Percentiles rank a stretch among this genome's conserved stretches.
Evolutionary conservation across 2,113 vertebrate genomes (phyloP).

Genomic region (Dissostichus mawsoni): DNA sequence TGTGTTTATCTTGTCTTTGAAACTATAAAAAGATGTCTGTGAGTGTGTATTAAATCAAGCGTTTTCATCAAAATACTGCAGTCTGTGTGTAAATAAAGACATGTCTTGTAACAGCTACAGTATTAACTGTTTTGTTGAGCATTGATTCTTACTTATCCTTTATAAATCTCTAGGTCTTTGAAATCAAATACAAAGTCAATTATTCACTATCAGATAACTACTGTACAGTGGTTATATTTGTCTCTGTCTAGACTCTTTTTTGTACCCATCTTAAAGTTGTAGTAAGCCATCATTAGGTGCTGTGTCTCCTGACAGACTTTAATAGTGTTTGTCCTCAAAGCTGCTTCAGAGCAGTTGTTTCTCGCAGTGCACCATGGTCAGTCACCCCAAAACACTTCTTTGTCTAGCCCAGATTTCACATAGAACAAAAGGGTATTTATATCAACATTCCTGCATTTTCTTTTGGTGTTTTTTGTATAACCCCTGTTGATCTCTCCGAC

Average conservation of each 20-base stretch:
- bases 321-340: not conserved
- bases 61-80: not conserved
- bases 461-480: not conserved
- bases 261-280: not conserved
- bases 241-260: not conserved
- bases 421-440: not conserved
- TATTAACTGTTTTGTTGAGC: not conserved
- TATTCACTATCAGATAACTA: not conserved
- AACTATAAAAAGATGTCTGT: not conserved
- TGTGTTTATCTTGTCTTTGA: conserved; percentile 2
- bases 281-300: too few relatives aligned
- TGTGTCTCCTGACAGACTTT: too few relatives aligned
- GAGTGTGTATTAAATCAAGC: not conserved
- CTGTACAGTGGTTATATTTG: not conserved
- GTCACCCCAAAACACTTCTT: not conserved
- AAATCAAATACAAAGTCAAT: not conserved
- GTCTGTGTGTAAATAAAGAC: not conserved
- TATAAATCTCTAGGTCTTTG: not conserved
- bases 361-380: not conserved
- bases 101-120: too few relatives aligned
- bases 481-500: not conserved
- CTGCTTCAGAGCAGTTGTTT: not conserved
- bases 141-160: not conserved
- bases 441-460: not conserved
- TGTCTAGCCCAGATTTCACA: not conserved